Evolutionary conservation across 2,113 vertebrate species (phyloP), one percentile per base, ranked within the genome.

Genomic region (Brachypodius melanocephalos): DNA sequence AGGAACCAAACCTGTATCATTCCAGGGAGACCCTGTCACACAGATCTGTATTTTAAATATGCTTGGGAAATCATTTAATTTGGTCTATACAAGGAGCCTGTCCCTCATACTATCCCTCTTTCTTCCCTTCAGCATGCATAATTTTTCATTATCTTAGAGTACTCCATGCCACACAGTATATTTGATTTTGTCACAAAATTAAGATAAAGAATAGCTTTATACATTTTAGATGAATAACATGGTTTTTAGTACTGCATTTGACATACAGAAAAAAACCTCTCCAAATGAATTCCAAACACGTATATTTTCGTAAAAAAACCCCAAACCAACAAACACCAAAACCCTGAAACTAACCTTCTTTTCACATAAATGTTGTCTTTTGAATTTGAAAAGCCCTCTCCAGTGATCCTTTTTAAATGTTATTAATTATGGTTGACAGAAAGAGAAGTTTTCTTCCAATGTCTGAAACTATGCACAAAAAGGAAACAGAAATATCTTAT

Each of bases 221-320:
- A 6, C 3, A 45, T 28, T 85, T 88, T 49, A 52, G 31, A 76
- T 66, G 8, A 74, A 43, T 58, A 77, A 18, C 5, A 34, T 19
- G 12, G 62, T n/a, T 80, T 85, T 3, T 43, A 22, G 8, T 68
- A 25, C 12, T 83, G 17, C 6, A 45, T 61, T 34, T 67, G 16
- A 45, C 16, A 67, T 45, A 21, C 6, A 66, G 29, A 31, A 34
- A 42, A 67, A 48, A 2, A 32, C 15, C 15, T 40, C 11, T 43
- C 4, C 16, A 58, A n/a, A 31, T 42, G 3, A 68, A 28, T 80
- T 68, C 9, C 15, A 45, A 6, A 17, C 11, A n/a, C 12, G 2
- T 32, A 24, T 52, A 6, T 2, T 59, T 62, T 65, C 1, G 0
- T 20, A n/a, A 63, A 54, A 68, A 48, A 29, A 1, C 2, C 3